phyloP scores from a whole-genome alignment of 2,797 vertebrate species.

The Spinibarbus caldwelli region DNA sequence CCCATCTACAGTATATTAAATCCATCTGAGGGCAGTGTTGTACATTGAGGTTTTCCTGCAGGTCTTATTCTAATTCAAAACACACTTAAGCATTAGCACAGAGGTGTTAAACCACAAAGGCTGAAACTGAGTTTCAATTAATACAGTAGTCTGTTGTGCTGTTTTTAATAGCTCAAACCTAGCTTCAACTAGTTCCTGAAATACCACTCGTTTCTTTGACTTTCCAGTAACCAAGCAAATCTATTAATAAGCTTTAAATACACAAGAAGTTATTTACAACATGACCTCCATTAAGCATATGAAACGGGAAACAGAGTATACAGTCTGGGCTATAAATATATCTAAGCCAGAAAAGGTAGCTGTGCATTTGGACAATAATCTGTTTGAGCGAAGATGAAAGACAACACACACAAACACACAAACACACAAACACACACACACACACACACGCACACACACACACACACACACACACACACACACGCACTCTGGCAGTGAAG shows the following conservation, averaged over 20 bases:
- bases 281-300: neutral
- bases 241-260: neutral
- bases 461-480: constrained; percentile 19
- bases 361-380: constrained; percentile 22
- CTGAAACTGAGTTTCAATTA: constrained; percentile 2
- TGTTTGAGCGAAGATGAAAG: constrained; percentile 24
- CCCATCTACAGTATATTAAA: neutral
- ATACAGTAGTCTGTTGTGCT: constrained; percentile 17
- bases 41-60: neutral
- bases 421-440: neutral
- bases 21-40: constrained; percentile 45
- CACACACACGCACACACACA: neutral
- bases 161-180: neutral
- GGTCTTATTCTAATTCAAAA: neutral
- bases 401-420: no score
- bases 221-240: neutral
- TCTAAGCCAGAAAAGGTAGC: constrained; percentile 2
- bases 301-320: neutral
- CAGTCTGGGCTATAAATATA: neutral
- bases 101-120: constrained; percentile 14
- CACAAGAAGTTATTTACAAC: neutral
- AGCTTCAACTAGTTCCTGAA: neutral
- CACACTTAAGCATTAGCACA: neutral
- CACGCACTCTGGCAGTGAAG: neutral
- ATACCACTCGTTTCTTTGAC: neutral